Conservation (phyloP, 2,888 invertebrate species). For the Coleophora deauratella region DNA sequence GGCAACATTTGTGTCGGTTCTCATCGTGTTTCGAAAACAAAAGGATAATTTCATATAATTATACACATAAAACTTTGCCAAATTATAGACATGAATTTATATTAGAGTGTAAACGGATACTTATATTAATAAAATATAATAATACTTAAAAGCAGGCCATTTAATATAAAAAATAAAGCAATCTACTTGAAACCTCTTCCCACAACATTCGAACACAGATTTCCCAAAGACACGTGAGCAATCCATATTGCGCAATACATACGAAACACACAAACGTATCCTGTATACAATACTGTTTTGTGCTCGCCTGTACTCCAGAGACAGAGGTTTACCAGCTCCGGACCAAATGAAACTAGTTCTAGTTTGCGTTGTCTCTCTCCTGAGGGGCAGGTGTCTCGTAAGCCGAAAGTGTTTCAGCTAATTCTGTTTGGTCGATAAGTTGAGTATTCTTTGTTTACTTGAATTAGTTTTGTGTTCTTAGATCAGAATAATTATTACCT, state of each 20-base stretch:
- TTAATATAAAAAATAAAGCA: background rate
- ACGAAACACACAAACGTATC: background rate
- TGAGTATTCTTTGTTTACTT: background rate
- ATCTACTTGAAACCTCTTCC: background rate
- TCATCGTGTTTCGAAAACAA: too few relatives aligned
- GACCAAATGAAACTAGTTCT: conserved; percentile 12
- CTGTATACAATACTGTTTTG: conserved; percentile 1
- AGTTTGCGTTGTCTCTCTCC: conserved; percentile 2
- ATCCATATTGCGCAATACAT: background rate
- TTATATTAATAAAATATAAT: too few relatives aligned
- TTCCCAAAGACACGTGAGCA: background rate
- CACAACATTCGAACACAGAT: background rate
- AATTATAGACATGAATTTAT: too few relatives aligned
- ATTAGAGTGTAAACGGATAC: too few relatives aligned
- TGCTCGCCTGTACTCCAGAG: conserved; percentile 1
- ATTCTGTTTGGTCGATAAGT: background rate
- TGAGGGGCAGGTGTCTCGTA: conserved; percentile 1
- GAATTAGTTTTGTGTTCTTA: background rate
- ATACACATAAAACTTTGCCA: too few relatives aligned
- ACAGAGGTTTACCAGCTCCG: background rate
- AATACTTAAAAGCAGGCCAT: background rate
- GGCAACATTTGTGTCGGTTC: too few relatives aligned
- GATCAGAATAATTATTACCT: background rate
- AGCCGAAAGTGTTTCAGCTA: background rate
- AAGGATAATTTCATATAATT: too few relatives aligned